These are phyloP conservation scores for Galleria mellonella DNA, from an alignment of 1,140 invertebrate genomes.

Conservation along the genomic window DNA sequence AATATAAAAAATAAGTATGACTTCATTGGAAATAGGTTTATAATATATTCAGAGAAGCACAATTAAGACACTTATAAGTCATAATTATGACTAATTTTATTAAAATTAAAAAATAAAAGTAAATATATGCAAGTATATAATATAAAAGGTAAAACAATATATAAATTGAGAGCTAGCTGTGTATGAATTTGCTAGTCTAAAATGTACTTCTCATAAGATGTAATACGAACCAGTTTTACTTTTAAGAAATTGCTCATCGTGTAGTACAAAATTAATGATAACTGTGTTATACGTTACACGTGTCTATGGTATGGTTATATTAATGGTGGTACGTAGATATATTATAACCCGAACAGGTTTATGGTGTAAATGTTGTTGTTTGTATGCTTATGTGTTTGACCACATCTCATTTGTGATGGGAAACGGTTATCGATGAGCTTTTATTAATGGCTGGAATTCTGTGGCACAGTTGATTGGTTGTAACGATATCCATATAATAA, in stretches of 20 bases:
- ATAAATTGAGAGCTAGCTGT: too few species aligned
- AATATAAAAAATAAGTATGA: too few species aligned
- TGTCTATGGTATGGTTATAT: neutral
- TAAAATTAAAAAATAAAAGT: too few species aligned
- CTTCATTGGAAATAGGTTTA: too few species aligned
- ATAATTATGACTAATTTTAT: too few species aligned
- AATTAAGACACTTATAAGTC: too few species aligned
- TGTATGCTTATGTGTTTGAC: conserved; percentile 2
- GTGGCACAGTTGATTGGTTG: conserved; percentile 4
- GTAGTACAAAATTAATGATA: conserved; percentile 29
- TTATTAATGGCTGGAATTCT: conserved; percentile 13
- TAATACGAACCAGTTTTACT: conserved; percentile 28
- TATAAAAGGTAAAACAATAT: too few species aligned
- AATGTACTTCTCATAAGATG: conserved; percentile 12
- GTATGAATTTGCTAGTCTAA: too few species aligned
- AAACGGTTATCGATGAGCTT: conserved; percentile 8
- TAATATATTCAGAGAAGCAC: too few species aligned
- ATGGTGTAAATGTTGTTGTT: conserved; percentile 14
- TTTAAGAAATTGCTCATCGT: conserved; percentile 24
- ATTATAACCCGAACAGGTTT: conserved; percentile 11
- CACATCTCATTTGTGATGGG: conserved; percentile 13
- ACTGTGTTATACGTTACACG: conserved; percentile 4
- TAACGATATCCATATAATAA: conserved; percentile 1
- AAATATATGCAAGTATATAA: too few species aligned
- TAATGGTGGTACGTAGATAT: neutral